Percentiles rank a stretch among this genome's conserved stretches.
These are phyloP conservation scores for Physocephala rufipes DNA, from an alignment of 2,888 invertebrate species.

Conservation along the genomic window DNA sequence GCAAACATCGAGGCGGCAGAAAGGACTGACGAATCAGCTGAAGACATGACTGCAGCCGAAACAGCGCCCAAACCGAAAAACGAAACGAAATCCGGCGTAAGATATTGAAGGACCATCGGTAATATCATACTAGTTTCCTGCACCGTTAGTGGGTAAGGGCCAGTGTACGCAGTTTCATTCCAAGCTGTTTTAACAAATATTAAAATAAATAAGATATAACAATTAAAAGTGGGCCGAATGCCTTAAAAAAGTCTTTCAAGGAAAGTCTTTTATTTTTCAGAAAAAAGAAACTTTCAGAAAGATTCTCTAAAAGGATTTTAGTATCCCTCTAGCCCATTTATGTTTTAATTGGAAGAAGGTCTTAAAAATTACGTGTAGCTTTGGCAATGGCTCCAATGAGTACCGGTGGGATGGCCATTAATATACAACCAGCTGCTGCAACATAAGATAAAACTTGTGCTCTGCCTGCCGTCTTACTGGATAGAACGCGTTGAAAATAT, in stretches of 20 bases:
- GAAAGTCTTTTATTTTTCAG: not conserved
- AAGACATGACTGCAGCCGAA: slow-evolving; percentile 99
- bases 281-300: not conserved
- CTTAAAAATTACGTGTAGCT: slow-evolving; percentile 78
- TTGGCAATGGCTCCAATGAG: slow-evolving; percentile 97
- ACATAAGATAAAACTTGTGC: slow-evolving; percentile 96
- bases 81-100: slow-evolving; percentile 95
- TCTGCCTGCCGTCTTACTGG: slow-evolving; percentile 91
- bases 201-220: too few relatives aligned
- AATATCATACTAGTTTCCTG: slow-evolving; percentile 92
- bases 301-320: too few relatives aligned
- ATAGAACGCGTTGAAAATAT: slow-evolving; percentile 97
- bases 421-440: slow-evolving; percentile 92
- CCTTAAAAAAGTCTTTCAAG: too few relatives aligned
- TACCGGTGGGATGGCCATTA: slow-evolving; percentile 97
- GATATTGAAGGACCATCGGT: slow-evolving; percentile 95
- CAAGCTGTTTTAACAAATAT: slow-evolving; percentile 75
- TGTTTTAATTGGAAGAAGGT: not conserved
- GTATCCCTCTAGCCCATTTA: too few relatives aligned
- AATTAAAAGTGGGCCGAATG: too few relatives aligned
- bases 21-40: slow-evolving; percentile 97
- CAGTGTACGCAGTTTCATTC: slow-evolving; percentile 90
- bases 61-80: slow-evolving; percentile 98
- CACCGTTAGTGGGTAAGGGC: slow-evolving; percentile 77
- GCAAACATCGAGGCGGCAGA: slow-evolving; percentile 99